Evolutionary conservation across 2,113 vertebrate species (phyloP).

Genomic region (Arenaria interpres): DNA sequence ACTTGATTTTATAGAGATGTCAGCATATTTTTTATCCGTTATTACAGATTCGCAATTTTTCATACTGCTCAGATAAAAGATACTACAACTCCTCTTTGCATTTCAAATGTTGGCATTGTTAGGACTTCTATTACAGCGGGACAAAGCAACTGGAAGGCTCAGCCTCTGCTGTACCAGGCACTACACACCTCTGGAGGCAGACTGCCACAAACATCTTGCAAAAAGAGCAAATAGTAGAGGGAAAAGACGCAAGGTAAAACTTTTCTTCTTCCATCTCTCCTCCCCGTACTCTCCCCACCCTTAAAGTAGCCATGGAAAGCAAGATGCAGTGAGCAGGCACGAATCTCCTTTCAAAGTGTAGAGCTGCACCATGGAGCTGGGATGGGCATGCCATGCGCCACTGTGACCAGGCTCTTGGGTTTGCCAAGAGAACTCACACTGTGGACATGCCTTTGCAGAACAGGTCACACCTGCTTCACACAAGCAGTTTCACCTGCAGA

Average conservation of each 20-base stretch:
- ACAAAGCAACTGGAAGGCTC: background rate
- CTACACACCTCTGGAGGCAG: background rate
- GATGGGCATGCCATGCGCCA: accelerated
- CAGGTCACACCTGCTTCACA: background rate
- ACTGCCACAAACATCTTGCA: background rate
- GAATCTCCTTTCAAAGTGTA: accelerated
- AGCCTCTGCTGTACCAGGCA: accelerated
- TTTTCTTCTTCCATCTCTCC: background rate
- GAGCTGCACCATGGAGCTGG: accelerated
- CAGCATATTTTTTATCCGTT: conserved; percentile 50
- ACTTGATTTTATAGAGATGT: conserved; percentile 51
- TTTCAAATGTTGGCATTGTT: background rate
- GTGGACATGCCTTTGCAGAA: accelerated
- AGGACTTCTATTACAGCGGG: background rate
- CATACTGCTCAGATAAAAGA: conserved; percentile 18
- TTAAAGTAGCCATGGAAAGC: background rate
- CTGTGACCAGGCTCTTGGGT: accelerated
- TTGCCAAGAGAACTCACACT: background rate
- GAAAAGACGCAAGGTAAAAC: background rate
- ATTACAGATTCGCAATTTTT: conserved; percentile 41
- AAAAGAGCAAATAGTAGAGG: background rate
- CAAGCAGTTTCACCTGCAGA: background rate
- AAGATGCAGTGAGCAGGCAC: background rate
- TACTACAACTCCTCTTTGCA: background rate
- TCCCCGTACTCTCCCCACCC: too few species aligned